Evolutionary conservation across 2,888 invertebrate genomes (phyloP).

Genomic region (Chrysolina haemoptera): DNA sequence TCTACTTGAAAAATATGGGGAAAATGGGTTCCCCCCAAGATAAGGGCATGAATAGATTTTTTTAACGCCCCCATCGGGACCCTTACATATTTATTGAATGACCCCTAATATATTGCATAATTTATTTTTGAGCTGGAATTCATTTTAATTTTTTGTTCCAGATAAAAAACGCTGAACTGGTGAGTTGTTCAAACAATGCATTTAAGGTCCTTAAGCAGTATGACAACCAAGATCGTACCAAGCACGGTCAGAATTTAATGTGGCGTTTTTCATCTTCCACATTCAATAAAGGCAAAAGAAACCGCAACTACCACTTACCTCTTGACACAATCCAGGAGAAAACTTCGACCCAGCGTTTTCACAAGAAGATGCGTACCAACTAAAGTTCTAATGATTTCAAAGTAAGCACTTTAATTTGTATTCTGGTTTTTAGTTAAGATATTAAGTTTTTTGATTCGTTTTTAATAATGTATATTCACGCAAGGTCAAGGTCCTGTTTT

Average conservation of each 20-base stretch:
- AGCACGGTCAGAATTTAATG: slow-evolving; percentile 81
- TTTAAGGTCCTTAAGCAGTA: slow-evolving; percentile 79
- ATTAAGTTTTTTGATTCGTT: neutral
- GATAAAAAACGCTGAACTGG: slow-evolving; percentile 74
- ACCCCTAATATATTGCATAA: no score
- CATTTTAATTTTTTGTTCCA: slow-evolving; percentile 39
- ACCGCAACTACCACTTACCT: slow-evolving; percentile 44
- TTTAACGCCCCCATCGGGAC: no score
- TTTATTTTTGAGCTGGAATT: no score
- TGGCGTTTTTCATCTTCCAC: slow-evolving; percentile 85
- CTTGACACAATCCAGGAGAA: slow-evolving; percentile 53
- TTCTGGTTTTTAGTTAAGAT: slow-evolving; percentile 18
- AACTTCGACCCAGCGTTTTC: slow-evolving; percentile 15
- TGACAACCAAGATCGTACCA: slow-evolving; percentile 79
- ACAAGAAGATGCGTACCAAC: slow-evolving; percentile 23
- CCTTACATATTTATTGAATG: no score
- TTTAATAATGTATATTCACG: neutral
- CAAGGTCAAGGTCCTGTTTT: neutral
- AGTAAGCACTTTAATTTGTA: slow-evolving; percentile 12
- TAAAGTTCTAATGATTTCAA: neutral
- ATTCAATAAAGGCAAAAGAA: slow-evolving; percentile 61
- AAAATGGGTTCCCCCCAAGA: no score
- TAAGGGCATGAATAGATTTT: no score
- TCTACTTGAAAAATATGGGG: no score
- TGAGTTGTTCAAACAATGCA: slow-evolving; percentile 76